Percentiles rank a stretch among this genome's conserved stretches.
These are phyloP conservation scores for Lucifuga dentata DNA, from an alignment of 2,113 vertebrate species.

Conservation along the genomic window DNA sequence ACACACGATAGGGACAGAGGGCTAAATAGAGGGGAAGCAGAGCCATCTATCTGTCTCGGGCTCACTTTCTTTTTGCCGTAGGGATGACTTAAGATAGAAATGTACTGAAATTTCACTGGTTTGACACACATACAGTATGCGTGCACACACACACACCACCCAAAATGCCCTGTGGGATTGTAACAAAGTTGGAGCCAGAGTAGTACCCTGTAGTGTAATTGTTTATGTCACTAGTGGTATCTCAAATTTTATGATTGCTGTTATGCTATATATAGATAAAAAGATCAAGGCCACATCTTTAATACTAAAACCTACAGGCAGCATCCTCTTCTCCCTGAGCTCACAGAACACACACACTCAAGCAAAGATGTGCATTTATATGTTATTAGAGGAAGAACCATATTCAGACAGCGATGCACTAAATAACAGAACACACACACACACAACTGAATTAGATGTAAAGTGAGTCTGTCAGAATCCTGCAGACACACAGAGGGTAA, in stretches of 20 bases:
- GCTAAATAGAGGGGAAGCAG: conserved; percentile 66
- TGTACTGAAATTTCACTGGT: conserved; percentile 23
- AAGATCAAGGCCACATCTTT: conserved; percentile 26
- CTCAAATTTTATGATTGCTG: conserved; percentile 29
- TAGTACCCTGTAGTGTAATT: not conserved
- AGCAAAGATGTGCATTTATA: conserved; percentile 10
- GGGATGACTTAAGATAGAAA: conserved; percentile 36
- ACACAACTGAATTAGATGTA: too few species aligned
- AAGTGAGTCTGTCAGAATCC: too few species aligned
- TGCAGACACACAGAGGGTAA: too few species aligned
- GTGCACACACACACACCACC: not conserved
- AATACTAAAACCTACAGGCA: conserved; percentile 1
- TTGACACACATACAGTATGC: conserved; percentile 1
- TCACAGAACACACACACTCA: conserved; percentile 5
- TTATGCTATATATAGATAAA: too few species aligned
- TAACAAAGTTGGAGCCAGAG: conserved; percentile 15
- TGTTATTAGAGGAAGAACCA: too few species aligned
- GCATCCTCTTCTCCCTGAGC: conserved; percentile 10
- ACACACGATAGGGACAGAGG: conserved; percentile 58
- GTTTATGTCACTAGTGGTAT: conserved; percentile 33
- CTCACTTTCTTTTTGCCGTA: conserved; percentile 23
- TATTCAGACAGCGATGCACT: too few species aligned
- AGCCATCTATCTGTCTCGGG: conserved; percentile 69
- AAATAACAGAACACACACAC: too few species aligned
- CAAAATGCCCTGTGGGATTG: conserved; percentile 5